phyloP scores from a whole-genome alignment of 2,888 invertebrate species.

The Orthosia cruda region DNA sequence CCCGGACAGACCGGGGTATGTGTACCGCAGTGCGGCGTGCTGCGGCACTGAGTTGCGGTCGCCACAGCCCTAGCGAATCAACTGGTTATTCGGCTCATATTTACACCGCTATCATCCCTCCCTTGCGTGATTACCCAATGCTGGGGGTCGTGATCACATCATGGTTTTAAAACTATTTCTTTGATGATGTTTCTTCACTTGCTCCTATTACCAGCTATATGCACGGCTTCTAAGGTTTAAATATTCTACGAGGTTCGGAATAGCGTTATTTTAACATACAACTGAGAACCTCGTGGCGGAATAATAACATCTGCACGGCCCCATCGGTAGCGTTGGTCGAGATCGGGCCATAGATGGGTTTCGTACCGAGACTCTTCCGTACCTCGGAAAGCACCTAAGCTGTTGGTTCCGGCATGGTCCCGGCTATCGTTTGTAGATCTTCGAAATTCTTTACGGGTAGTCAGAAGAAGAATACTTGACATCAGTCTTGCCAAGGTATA shows the following conservation, averaged over 20 bases:
- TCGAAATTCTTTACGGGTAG: not conserved
- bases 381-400: not conserved
- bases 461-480: too few species aligned
- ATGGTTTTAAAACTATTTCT: too few species aligned
- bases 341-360: not conserved
- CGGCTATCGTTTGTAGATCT: not conserved
- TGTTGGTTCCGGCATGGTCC: not conserved
- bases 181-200: too few species aligned
- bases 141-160: too few species aligned
- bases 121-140: too few species aligned
- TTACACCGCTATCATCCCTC: conserved; percentile 12
- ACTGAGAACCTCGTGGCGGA: not conserved
- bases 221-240: too few species aligned
- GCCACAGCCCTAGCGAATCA: conserved; percentile 60
- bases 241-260: too few species aligned
- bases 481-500: too few species aligned
- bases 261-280: not conserved
- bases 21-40: conserved; percentile 86
- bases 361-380: not conserved
- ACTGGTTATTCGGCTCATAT: conserved; percentile 54
- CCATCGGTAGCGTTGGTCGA: not conserved
- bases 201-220: too few species aligned
- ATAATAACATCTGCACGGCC: not conserved
- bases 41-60: conserved; percentile 80
- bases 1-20: conserved; percentile 64